These are phyloP conservation scores for Hipparchia sbordonii DNA, from an alignment of 2,888 invertebrate species.

Conservation along the genomic window DNA sequence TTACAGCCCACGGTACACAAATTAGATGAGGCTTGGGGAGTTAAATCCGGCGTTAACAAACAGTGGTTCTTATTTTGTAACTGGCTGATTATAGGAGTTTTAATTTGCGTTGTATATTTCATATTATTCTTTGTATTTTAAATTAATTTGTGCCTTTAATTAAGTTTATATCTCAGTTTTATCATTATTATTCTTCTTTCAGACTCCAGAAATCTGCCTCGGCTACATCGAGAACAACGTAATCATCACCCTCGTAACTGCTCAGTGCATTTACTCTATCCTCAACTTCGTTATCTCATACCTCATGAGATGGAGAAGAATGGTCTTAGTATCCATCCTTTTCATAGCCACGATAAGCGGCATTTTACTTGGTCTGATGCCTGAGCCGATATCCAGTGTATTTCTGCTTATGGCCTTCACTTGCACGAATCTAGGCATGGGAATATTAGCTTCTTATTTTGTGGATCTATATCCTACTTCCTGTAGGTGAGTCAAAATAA, in stretches of 20 bases:
- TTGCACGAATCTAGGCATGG: constrained; percentile 73
- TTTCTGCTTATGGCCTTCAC: constrained; percentile 70
- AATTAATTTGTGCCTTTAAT: no score
- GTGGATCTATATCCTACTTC: constrained; percentile 75
- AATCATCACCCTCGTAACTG: constrained; percentile 85
- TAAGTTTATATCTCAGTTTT: background rate
- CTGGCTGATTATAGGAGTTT: no score
- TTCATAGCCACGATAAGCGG: constrained; percentile 81
- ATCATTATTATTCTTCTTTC: constrained; percentile 44
- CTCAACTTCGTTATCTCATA: constrained; percentile 82
- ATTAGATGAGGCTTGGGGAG: no score
- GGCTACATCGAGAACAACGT: constrained; percentile 82
- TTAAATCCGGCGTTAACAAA: no score
- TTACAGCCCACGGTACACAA: no score
- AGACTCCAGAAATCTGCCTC: constrained; percentile 70
- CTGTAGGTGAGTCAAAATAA: constrained; percentile 57
- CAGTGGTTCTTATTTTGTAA: no score
- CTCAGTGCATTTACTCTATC: constrained; percentile 84
- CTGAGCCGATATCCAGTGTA: constrained; percentile 71
- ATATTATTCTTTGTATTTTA: no score
- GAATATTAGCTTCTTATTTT: constrained; percentile 73
- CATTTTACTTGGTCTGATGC: constrained; percentile 62
- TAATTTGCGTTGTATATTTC: no score
- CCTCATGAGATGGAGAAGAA: constrained; percentile 81
- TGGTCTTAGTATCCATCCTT: constrained; percentile 73